Conservation (phyloP, 2,113 vertebrate species). For the Protomyctophum bolini region DNA sequence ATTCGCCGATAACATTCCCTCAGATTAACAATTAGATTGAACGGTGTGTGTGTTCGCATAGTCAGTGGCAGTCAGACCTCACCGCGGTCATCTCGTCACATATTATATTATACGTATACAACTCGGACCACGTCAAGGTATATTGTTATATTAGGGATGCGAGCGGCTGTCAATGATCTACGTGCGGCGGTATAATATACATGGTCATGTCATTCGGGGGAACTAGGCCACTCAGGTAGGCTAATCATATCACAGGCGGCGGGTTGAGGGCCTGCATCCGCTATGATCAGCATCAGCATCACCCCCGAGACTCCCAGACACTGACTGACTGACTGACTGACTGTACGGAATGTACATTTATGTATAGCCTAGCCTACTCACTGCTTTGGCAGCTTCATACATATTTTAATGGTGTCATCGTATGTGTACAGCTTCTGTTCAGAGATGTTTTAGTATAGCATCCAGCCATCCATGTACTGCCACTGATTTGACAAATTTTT, state of each 20-base stretch:
- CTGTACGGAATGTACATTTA: conserved; percentile 47
- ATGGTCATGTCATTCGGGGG: conserved; percentile 53
- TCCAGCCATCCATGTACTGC: too few species aligned
- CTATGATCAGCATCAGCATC: conserved; percentile 62
- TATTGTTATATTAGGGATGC: too few species aligned
- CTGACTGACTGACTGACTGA: background rate
- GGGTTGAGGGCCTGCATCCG: conserved; percentile 57
- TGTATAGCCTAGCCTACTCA: background rate
- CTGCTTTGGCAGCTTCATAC: conserved; percentile 23
- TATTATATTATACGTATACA: too few species aligned
- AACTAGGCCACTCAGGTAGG: conserved; percentile 62
- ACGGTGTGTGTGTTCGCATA: conserved; percentile 7
- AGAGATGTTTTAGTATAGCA: background rate
- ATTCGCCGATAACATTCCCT: conserved; percentile 47
- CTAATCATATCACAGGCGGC: conserved; percentile 52
- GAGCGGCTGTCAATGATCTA: conserved; percentile 3
- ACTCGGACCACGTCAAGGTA: background rate
- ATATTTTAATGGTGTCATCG: background rate
- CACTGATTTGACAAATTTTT: background rate
- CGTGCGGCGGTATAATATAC: conserved; percentile 7
- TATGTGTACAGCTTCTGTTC: background rate
- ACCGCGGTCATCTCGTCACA: background rate
- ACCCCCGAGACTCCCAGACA: background rate
- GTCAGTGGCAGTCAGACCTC: conserved; percentile 7
- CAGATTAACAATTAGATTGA: conserved; percentile 43